Evolutionary conservation across 2,888 invertebrate genomes (phyloP), one percentile per base, ranked within the genome.

Genomic region (Chaetogeoica ovagalla): DNA sequence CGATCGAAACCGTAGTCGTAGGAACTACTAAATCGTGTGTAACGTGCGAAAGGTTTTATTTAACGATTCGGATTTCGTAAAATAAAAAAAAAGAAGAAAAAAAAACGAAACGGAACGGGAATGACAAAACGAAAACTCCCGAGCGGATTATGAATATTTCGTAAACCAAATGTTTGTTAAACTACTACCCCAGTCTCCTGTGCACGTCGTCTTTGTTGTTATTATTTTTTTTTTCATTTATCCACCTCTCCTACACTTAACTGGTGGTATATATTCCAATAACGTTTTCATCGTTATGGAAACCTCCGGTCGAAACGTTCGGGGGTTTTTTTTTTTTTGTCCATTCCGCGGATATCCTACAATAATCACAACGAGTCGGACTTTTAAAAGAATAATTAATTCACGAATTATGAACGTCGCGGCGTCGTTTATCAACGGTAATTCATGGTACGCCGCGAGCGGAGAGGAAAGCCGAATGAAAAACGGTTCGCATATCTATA

Each of bases 301-400:
- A 71, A 71, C 48, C 62, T 79, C 63, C 70, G 63, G 62, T 63
- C 71, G 71, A 55, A 71, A 79, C 70, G 70, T 43, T n/a, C n/a
- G n/a, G n/a, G n/a, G n/a, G n/a, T n/a, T 62, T 79, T 79, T 77
- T 77, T 30, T 30, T 30, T 30, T 30, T 30, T 30, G n/a, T n/a
- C n/a, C n/a, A 77, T 37, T 77, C n/a, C n/a, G n/a, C 77, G 77
- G 79, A 79, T 71, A 79, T 79, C 79, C 79, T 63, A 79, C 55
- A 71, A 71, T 71, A 79, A 79, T 79, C 79, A 71, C 71, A 21
- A 37, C 52, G 69, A 37, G 69, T 62, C 52, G 52, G 39, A 70
- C 63, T 79, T 63, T 79, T 63, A 79, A 71, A 79, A 79, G 63
- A 79, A 79, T 71, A 71, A 71, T 79, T 63, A 63, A 71, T 79